A percentile compares a stretch with the other conserved stretches of the same genome.
Evolutionary conservation across 2,888 invertebrate species (phyloP).

Genomic region (Scaptodrosophila latifasciaeformis): DNA sequence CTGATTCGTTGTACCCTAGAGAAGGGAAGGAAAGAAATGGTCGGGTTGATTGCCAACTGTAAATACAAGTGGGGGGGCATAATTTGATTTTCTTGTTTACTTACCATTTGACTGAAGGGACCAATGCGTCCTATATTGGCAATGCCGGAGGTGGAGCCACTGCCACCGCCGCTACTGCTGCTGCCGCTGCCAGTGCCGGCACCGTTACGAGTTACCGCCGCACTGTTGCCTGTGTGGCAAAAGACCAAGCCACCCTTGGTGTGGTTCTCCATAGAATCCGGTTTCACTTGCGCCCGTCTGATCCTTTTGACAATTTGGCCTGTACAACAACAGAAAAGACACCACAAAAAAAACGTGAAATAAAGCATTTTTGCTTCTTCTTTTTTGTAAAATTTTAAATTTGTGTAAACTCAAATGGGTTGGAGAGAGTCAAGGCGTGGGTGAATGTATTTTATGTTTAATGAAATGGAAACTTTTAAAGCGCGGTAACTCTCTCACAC

Average conservation of each 20-base stretch:
- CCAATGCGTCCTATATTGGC: constrained; percentile 60
- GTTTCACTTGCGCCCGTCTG: constrained; percentile 69
- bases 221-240: constrained; percentile 30
- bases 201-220: constrained; percentile 35
- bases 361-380: constrained; percentile 17
- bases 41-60: no score
- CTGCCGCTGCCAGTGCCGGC: constrained; percentile 21
- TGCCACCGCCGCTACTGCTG: constrained; percentile 24
- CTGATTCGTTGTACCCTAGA: constrained; percentile 67
- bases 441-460: background rate
- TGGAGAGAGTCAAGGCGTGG: constrained; percentile 21
- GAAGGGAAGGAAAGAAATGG: constrained; percentile 1
- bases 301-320: constrained; percentile 72
- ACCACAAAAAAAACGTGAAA: no score
- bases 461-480: no score
- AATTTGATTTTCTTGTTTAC: constrained; percentile 1
- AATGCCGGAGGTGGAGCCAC: constrained; percentile 28
- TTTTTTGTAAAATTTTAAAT: no score
- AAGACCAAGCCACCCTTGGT: constrained; percentile 41
- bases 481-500: background rate
- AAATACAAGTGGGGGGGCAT: no score
- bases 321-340: constrained; percentile 36
- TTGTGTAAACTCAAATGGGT: constrained; percentile 21
- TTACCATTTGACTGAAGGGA: constrained; percentile 68
- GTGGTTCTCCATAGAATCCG: constrained; percentile 55